A percentile compares a stretch with the other conserved stretches of the same genome.
Conservation (phyloP, 2,888 invertebrate genomes). For the Nomada flava region DNA sequence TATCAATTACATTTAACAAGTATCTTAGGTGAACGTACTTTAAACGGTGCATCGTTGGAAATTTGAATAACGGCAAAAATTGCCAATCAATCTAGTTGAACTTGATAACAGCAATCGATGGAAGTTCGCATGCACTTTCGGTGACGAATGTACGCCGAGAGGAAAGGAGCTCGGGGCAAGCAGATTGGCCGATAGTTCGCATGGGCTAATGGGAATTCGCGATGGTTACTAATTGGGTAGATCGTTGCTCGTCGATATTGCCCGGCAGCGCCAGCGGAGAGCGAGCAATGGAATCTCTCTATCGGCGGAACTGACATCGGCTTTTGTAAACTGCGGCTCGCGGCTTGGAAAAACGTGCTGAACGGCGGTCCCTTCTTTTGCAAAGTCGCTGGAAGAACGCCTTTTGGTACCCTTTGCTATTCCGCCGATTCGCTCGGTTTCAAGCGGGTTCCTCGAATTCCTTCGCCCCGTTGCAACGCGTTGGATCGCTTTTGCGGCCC, state of each 20-base stretch:
- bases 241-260: constrained; percentile 76
- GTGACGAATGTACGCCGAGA: constrained; percentile 66
- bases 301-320: constrained; percentile 74
- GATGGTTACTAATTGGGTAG: constrained; percentile 80
- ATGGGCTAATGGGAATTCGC: constrained; percentile 77
- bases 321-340: constrained; percentile 69
- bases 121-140: constrained; percentile 50
- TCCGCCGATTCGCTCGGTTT: constrained; percentile 60
- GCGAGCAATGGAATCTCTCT: constrained; percentile 73
- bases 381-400: constrained; percentile 57
- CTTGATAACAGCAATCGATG: constrained; percentile 17
- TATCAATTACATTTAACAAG: not conserved
- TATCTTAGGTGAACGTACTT: not conserved
- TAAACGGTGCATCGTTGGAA: not conserved
- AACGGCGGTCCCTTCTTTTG: constrained; percentile 67
- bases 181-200: constrained; percentile 72
- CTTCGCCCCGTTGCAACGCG: constrained; percentile 51
- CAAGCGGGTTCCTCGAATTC: constrained; percentile 67
- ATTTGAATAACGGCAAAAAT: not conserved
- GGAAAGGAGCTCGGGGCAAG: constrained; percentile 49
- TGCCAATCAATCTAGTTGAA: not conserved
- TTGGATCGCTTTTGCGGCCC: constrained; percentile 54
- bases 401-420: constrained; percentile 68
- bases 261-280: constrained; percentile 61
- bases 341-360: constrained; percentile 70